phyloP scores from a whole-genome alignment of 2,888 invertebrate species.

The Lasiommata megera region DNA sequence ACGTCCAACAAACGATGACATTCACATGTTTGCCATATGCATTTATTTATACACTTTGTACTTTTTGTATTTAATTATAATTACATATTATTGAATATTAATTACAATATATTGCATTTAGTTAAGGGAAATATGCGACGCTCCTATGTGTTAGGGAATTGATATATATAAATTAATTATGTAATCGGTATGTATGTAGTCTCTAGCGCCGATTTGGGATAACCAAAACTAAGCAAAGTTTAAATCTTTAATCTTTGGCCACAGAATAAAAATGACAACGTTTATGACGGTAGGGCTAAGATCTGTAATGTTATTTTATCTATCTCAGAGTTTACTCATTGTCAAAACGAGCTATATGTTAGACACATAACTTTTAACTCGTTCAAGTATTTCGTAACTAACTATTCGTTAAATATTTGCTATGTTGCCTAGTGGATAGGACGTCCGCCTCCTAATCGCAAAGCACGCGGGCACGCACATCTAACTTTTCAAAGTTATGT shows the following conservation, averaged over 20 bases:
- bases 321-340: too few relatives aligned
- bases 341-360: too few relatives aligned
- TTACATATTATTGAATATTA: constrained; percentile 15
- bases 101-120: constrained; percentile 41
- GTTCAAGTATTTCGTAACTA: too few relatives aligned
- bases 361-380: too few relatives aligned
- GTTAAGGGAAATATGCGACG: constrained; percentile 64
- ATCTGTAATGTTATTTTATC: too few relatives aligned
- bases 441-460: too few relatives aligned
- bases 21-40: constrained; percentile 71
- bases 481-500: too few relatives aligned
- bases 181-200: constrained; percentile 52
- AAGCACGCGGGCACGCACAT: too few relatives aligned
- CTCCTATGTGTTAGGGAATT: constrained; percentile 65
- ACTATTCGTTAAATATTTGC: too few relatives aligned
- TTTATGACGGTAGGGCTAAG: too few relatives aligned
- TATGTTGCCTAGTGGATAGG: too few relatives aligned
- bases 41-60: constrained; percentile 57
- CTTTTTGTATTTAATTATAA: constrained; percentile 33
- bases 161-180: constrained; percentile 44
- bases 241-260: background rate
- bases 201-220: constrained; percentile 22
- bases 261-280: background rate
- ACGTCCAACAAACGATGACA: constrained; percentile 39
- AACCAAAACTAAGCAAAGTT: background rate